phyloP scores from a whole-genome alignment of 1,140 invertebrate species.

The Danaus melanippus region DNA sequence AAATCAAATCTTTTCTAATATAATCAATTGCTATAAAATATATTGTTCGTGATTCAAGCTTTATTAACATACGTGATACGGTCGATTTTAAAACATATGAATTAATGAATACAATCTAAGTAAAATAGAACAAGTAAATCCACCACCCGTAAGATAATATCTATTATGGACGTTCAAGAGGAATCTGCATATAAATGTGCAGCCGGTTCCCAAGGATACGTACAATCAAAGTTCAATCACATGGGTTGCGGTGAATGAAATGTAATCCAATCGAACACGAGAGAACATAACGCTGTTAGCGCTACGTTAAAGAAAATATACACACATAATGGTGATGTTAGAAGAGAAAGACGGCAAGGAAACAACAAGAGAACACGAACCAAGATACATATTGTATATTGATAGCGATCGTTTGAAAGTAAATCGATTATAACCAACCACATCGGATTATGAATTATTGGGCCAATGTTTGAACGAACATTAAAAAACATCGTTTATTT shows the following conservation, averaged over 20 bases:
- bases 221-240: constrained; percentile 57
- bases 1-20: too few species aligned
- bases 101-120: too few species aligned
- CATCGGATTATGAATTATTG: constrained; percentile 32
- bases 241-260: constrained; percentile 57
- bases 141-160: too few species aligned
- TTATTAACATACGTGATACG: too few species aligned
- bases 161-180: neutral
- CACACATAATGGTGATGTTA: constrained; percentile 26
- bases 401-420: constrained; percentile 58
- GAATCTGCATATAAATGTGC: constrained; percentile 17
- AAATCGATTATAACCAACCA: constrained; percentile 48
- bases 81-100: too few species aligned
- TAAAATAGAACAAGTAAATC: too few species aligned
- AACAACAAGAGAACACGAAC: constrained; percentile 28
- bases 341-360: constrained; percentile 33
- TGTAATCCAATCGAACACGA: constrained; percentile 29
- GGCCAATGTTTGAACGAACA: neutral
- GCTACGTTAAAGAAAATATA: constrained; percentile 12
- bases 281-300: constrained; percentile 13
- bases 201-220: constrained; percentile 56
- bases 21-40: too few species aligned
- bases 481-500: too few species aligned
- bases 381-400: constrained; percentile 44
- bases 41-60: too few species aligned